A percentile compares a stretch with the other conserved stretches of the same genome.
Conservation (phyloP, 2,888 invertebrate genomes). For the Andrena bucephala region DNA sequence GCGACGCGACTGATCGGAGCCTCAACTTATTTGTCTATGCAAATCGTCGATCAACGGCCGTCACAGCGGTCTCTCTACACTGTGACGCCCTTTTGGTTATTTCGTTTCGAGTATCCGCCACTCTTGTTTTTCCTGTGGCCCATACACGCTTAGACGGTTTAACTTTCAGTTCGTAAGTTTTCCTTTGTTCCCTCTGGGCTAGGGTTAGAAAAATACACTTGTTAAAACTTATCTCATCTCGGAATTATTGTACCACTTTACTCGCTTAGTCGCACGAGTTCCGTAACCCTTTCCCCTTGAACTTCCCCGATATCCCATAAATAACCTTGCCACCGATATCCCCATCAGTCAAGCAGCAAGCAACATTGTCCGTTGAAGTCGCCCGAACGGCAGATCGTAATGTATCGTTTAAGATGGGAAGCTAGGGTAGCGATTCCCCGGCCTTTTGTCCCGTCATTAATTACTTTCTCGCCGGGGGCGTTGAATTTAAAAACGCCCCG, state of each 20-base stretch:
- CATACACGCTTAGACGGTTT: not conserved
- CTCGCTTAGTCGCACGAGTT: no score
- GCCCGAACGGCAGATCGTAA: conserved; percentile 17
- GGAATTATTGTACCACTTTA: no score
- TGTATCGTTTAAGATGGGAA: conserved; percentile 35
- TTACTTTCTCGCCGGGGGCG: conserved; percentile 22
- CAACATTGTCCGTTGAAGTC: conserved; percentile 28
- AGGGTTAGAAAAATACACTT: conserved; percentile 17
- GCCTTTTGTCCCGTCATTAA: conserved; percentile 36
- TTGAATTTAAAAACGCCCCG: conserved; percentile 2
- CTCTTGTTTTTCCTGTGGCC: conserved; percentile 39
- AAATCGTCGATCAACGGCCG: conserved; percentile 82
- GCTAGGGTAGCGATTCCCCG: conserved; percentile 13
- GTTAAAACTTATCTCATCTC: no score
- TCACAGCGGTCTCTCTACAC: not conserved
- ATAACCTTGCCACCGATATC: not conserved
- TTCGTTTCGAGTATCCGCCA: conserved; percentile 32
- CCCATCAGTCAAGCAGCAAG: not conserved
- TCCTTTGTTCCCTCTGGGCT: conserved; percentile 1
- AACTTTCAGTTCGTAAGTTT: not conserved
- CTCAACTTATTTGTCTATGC: conserved; percentile 83
- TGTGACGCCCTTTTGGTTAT: conserved; percentile 11
- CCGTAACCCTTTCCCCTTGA: not conserved
- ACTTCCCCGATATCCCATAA: not conserved
- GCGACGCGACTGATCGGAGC: conserved; percentile 77